Evolutionary conservation across 2,888 invertebrate genomes (phyloP), one percentile per base, ranked within the genome.

Genomic region (Noctua pronuba): DNA sequence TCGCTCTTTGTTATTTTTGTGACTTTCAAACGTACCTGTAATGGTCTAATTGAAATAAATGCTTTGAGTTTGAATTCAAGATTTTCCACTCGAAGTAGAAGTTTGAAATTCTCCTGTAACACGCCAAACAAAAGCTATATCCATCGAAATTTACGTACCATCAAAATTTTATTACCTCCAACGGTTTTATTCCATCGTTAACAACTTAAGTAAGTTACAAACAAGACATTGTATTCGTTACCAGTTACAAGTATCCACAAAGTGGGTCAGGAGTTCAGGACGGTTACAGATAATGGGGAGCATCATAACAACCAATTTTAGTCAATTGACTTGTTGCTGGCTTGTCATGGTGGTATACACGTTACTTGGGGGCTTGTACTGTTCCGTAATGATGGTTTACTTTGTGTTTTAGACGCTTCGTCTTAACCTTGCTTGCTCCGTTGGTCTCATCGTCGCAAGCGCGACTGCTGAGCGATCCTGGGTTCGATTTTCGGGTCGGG

Each of bases 231-330:
- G 35, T 38, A 38, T 64, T 64, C 38, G 24, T 38, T 16, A 69
- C 7, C 6, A 35, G 44, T 46, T 31, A 78, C 24, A 38, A 62
- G 41, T 82, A 44, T 67, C 24, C 35, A 16, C 21, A 13, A 85
- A 65, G 28, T 82, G 5, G 82, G 82, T 82, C 85, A 35, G 24
- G 24, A 49, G 82, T 85, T 82, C 85, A 35, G 24, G 24, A 49
- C 49, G 38, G 62, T 82, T 85, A 69, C 65, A 55, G n/a, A 41
- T 66, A n/a, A 75, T 75, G 28, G 64, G 24, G 16, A 8, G 41
- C 44, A 21, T 49, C n/a, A 44, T 64, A 73, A 73, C 58, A 58
- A n/a, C 0, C 85, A 81, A 81, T 85, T 75, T 55, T 21, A 3
- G 11, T 24, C 82, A 81, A 82, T 82, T 82, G 81, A 81, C 75